These are phyloP conservation scores for Hippocampus mohnikei DNA, from an alignment of 2,113 vertebrate genomes.

Conservation along the genomic window DNA sequence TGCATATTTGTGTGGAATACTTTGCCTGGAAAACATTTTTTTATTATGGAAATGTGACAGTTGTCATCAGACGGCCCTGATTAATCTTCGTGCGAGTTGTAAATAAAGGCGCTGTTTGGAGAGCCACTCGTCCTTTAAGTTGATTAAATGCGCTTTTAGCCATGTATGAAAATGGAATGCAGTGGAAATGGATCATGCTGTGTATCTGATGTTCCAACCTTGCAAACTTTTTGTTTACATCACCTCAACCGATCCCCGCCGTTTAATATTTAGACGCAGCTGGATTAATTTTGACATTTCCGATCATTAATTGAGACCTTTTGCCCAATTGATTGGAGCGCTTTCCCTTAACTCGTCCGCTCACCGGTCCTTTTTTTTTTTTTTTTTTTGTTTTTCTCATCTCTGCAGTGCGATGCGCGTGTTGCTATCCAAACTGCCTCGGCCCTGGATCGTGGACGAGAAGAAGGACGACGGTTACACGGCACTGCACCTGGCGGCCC, in stretches of 20 bases:
- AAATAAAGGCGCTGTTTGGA: constrained; percentile 52
- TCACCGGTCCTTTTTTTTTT: constrained; percentile 1
- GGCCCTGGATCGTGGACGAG: constrained; percentile 98
- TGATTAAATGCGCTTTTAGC: constrained; percentile 57
- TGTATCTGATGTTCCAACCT: constrained; percentile 30
- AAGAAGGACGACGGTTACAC: constrained; percentile 99
- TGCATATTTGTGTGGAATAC: not conserved
- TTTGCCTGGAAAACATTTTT: not conserved
- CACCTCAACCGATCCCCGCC: constrained; percentile 13
- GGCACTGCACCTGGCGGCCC: constrained; percentile 92
- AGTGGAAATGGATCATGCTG: constrained; percentile 35
- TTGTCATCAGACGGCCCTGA: not conserved
- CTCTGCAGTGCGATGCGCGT: constrained; percentile 91
- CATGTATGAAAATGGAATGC: constrained; percentile 47
- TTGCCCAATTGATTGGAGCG: constrained; percentile 17
- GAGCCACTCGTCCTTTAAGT: constrained; percentile 46
- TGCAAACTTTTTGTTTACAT: constrained; percentile 28
- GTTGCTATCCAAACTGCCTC: constrained; percentile 90
- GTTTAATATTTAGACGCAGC: constrained; percentile 20
- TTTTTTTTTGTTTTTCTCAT: no score
- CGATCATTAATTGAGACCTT: constrained; percentile 5
- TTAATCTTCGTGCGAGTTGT: constrained; percentile 22
- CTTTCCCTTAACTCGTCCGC: constrained; percentile 8
- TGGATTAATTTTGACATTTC: constrained; percentile 27
- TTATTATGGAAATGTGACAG: not conserved